Conservation (phyloP, 2,888 invertebrate species). For the Sericinus montela region DNA sequence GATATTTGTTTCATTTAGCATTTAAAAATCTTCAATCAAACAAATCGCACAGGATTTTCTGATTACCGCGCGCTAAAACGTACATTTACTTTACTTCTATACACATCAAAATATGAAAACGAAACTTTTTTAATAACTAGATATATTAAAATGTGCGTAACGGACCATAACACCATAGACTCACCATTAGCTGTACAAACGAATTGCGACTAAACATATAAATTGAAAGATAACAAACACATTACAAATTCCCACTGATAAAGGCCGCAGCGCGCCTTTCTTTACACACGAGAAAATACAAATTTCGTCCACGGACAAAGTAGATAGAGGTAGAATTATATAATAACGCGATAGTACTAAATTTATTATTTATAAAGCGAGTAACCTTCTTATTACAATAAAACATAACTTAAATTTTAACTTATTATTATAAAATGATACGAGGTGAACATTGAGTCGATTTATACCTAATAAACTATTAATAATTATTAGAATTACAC, state of each 20-base stretch:
- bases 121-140: constrained; percentile 39
- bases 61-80: neutral
- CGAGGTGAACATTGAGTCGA: neutral
- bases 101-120: constrained; percentile 66
- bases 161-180: constrained; percentile 52
- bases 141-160: constrained; percentile 59
- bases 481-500: neutral
- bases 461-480: constrained; percentile 2
- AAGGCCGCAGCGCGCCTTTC: neutral
- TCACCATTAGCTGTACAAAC: constrained; percentile 57
- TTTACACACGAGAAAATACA: neutral
- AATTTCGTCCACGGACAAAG: neutral
- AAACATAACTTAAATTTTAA: neutral
- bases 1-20: neutral
- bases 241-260: neutral
- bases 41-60: neutral
- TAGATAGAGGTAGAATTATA: constrained; percentile 5
- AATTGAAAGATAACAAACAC: constrained; percentile 4
- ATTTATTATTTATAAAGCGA: constrained; percentile 9
- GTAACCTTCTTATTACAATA: neutral
- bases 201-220: constrained; percentile 20
- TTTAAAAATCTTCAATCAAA: neutral
- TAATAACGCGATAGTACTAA: neutral
- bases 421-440: neutral
- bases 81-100: constrained; percentile 42